Percentiles rank a stretch among this genome's conserved stretches.
These are phyloP conservation scores for Oceanodroma leucorhoa DNA, from an alignment of 2,797 vertebrate genomes.

Conservation along the genomic window DNA sequence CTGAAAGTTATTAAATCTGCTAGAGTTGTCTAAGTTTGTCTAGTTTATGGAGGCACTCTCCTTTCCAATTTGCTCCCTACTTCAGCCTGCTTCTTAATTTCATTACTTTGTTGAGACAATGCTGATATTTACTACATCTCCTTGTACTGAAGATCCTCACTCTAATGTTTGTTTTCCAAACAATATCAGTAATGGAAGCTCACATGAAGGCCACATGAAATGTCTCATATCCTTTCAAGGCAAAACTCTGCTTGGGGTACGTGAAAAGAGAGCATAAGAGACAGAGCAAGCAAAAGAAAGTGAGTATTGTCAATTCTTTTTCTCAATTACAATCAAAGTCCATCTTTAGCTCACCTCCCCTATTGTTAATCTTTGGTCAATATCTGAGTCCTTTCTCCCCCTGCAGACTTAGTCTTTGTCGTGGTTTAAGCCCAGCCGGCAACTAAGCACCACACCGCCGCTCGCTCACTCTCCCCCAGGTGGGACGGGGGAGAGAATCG, in stretches of 20 bases:
- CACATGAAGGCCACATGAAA: neutral
- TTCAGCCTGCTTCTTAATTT: neutral
- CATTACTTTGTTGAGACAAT: neutral
- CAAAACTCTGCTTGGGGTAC: neutral
- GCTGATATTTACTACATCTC: neutral
- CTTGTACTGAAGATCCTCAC: neutral
- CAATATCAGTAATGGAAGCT: neutral
- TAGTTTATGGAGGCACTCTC: neutral
- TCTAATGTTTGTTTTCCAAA: neutral
- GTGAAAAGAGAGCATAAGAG: neutral
- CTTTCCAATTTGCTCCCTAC: neutral
- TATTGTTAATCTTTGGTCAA: constrained; percentile 36
- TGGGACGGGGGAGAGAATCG: no score
- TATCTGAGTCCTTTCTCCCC: neutral
- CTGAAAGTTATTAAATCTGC: neutral
- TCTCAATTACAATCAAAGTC: neutral
- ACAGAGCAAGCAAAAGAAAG: neutral
- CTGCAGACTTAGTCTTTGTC: constrained; percentile 10
- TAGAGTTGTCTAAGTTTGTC: neutral
- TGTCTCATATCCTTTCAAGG: neutral
- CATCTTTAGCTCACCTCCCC: neutral
- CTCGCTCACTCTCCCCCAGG: no score
- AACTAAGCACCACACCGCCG: no score
- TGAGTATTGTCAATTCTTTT: neutral
- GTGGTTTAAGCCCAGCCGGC: no score